Percentiles rank a stretch among this genome's conserved stretches.
Conservation (phyloP, 2,113 vertebrate species). For the Nycticryphes semicollaris region DNA sequence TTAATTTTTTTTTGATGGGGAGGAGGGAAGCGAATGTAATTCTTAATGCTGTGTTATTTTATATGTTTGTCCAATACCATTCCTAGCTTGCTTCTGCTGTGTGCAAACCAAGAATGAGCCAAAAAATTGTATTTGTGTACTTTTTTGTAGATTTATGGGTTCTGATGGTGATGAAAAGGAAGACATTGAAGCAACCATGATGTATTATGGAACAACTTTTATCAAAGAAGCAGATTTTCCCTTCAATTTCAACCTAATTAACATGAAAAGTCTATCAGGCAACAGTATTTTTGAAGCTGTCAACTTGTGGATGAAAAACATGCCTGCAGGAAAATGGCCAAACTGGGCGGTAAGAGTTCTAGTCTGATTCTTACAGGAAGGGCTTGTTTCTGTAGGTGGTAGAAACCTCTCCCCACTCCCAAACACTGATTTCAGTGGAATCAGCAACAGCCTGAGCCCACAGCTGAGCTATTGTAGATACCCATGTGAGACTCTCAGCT, state of each 20-base stretch:
- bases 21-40: background rate
- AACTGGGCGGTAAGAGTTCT: conserved; percentile 91
- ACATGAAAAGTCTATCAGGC: conserved; percentile 79
- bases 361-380: background rate
- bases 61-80: background rate
- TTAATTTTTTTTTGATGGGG: background rate
- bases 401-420: background rate
- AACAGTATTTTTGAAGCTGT: conserved; percentile 77
- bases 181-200: conserved; percentile 85
- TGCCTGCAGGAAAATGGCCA: conserved; percentile 91
- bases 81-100: background rate
- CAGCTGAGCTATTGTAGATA: background rate
- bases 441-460: background rate
- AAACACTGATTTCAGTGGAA: background rate
- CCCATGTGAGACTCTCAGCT: background rate
- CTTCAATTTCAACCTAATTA: conserved; percentile 88
- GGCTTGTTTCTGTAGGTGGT: background rate
- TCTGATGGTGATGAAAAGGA: conserved; percentile 79
- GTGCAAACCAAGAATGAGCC: background rate
- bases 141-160: conserved; percentile 86
- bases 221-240: conserved; percentile 91
- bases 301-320: conserved; percentile 89
- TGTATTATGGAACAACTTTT: conserved; percentile 87
- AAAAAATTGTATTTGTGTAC: background rate
- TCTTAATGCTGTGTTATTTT: background rate